Base-by-base conservation (phyloP, 2,797 vertebrate genomes). In the Furcifer pardalis region DNA sequence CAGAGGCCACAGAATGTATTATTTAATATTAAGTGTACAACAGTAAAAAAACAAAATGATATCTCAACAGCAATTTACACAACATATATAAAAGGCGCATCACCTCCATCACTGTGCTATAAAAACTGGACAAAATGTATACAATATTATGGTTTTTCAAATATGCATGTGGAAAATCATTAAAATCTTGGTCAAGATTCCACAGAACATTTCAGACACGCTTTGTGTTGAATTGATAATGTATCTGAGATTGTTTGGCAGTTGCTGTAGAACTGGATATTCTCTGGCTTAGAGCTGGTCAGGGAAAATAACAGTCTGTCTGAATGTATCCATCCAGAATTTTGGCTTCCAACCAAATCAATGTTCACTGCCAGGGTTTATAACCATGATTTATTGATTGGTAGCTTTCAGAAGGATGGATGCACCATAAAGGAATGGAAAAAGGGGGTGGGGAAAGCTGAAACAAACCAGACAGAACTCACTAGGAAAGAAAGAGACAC, bases 231-330 rank as follows among this genome's bases (percentile, higher is more conserved):
- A 10, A 40, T 82, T 82, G 74, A 78, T 90, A 69, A 80, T 89
- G 89, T 1, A 84, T 90, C 89, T 91, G 19, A 83, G 91, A 81
- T 49, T 0, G 86, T 90, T 91, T 92, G 69, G 88, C 77, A 91
- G 79, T 82, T 82, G 87, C 27, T 86, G n/a, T 72, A 82, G 63
- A n/a, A 87, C 68, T 75, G 78, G 82, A 15, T 90, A 85, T 65
- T 90, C 85, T 84, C 30, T 12, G 19, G 85, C 83, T 86, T 86
- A 69, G 8, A 87, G 84, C 73, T 87, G 52, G 46, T 85, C 86
- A 88, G 80, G n/a, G 0, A 37, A 91, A 91, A 79, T 88, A 89
- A 63, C 2, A 27, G 79, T 86, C 77, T 88, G 73, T 81, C 78
- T 92, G 81, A 90, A 84, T 4, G 81, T 23, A 35, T 81, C 15